Base-by-base conservation (phyloP, 2,888 invertebrate species). In the Cynaeus angustus region DNA sequence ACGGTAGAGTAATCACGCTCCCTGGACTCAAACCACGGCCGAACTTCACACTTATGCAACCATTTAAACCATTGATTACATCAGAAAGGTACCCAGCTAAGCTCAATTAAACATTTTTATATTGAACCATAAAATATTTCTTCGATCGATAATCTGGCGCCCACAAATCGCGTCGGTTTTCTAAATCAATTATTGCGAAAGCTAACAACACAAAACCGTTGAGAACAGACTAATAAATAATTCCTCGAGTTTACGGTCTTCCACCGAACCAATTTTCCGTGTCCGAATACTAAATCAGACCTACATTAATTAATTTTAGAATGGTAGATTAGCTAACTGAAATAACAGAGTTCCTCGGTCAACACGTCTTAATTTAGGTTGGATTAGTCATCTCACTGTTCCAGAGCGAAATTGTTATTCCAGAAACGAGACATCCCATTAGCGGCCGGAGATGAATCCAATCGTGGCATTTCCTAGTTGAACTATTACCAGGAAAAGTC, bases 331-430 rank as follows among this genome's bases (percentile, higher is more conserved):
- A 43, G 43, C 43, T 7, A 43, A 43, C 43, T 33, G 33, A 33
- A n/a, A n/a, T n/a, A n/a, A n/a, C n/a, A n/a, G n/a, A n/a, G n/a
- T n/a, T 7, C 37, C 8, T 53, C 4, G 33, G 53, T 33, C 33
- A 53, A 33, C 8, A 10, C 37, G 37, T 7, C 53, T 53, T 53
- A 53, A 53, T 53, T 53, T 37, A 53, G 53, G 3, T n/a, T 21
- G 56, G n/a, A 38, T 56, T 21, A 38, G 41, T 43, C 56, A 41
- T 50, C 45, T 14, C 6, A 21, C n/a, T n/a, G n/a, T 50, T 28
- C 12, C 21, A 21, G 26, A 10, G 26, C n/a, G 53, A 30, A 33
- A 53, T 53, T 53, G 9, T 33, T 10, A 50, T 50, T 50, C 28
- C 53, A 53, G 53, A 30, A 28, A 52, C 30, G 46, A 9, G n/a